A percentile compares a stretch with the other conserved stretches of the same genome.
These are phyloP conservation scores for Gibbula magus DNA, from an alignment of 2,888 invertebrate species.

Conservation along the genomic window DNA sequence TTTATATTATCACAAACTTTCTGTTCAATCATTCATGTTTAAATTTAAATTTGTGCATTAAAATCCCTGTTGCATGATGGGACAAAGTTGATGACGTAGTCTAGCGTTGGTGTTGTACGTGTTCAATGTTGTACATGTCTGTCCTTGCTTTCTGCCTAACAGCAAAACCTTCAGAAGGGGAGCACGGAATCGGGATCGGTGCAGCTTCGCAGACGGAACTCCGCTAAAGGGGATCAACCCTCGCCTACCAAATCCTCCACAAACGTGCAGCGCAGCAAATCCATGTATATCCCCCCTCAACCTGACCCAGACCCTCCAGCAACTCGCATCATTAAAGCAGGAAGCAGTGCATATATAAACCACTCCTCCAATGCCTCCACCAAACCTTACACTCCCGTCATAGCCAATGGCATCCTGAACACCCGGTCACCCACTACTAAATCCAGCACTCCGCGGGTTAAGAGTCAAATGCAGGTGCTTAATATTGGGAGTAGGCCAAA, in stretches of 20 bases:
- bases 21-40: no score
- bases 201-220: conserved; percentile 37
- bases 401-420: conserved; percentile 2
- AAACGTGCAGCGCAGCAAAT: conserved; percentile 37
- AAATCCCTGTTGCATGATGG: no score
- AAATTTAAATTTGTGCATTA: no score
- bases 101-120: not conserved
- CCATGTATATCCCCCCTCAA: conserved; percentile 37
- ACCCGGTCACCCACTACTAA: not conserved
- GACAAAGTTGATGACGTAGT: no score
- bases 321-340: not conserved
- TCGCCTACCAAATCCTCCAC: conserved; percentile 30
- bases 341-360: not conserved
- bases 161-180: conserved; percentile 42
- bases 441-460: not conserved
- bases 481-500: conserved; percentile 11
- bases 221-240: conserved; percentile 30
- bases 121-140: not conserved
- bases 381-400: conserved; percentile 19
- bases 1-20: no score
- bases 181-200: conserved; percentile 9
- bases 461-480: not conserved
- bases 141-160: conserved; percentile 19
- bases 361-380: conserved; percentile 10
- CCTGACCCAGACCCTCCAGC: conserved; percentile 7